Base-by-base conservation (phyloP, 2,113 vertebrate species). In the Caretta caretta region DNA sequence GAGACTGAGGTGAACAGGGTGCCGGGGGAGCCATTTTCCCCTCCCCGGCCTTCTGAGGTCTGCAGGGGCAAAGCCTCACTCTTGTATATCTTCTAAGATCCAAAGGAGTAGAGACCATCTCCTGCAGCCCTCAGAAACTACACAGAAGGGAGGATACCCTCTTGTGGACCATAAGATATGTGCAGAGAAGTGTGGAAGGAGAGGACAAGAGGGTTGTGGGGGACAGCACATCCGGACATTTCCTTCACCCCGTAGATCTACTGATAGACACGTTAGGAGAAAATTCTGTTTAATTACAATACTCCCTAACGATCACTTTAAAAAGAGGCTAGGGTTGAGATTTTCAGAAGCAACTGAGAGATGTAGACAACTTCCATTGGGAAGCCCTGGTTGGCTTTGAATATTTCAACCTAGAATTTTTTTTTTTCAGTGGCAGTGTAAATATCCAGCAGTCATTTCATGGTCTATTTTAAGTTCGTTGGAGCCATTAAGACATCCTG, bases 341-440 rank as follows among this genome's bases (percentile, higher is more conserved):
- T 88, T 78, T 78, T 80, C 3, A 3, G 79, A 92, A 42, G 29
- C 16, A 72, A 38, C 19, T 72, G n/a, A 72, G n/a, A 38, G 17
- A 38, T 38, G 19, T 38, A 38, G 65, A 72, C 19, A 38, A 72
- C 20, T 72, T 38, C 65, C 65, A 72, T 38, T 38, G 14, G 25
- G 25, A 57, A 57, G 24, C 25, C 27, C 24, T 65, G 46, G 29
- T 1, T 80, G 50, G 5, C 46, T 92, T 91, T 87, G 69, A 79
- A 90, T 80, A 94, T 82, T 54, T 90, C 53, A 80, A 4, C 24
- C n/a, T 59, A 29, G 42, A 80, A 42, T 42, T 27, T 84, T 59
- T 80, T 38, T 35, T 93, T 24, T 25, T 92, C 29, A 24, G 50
- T 90, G 93, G 82, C 88, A 86, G 65, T 93, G 56, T 92, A 78